A percentile compares a stretch with the other conserved stretches of the same genome.
Conservation (phyloP, 2,113 vertebrate genomes). For the Gnathonemus echidnorhynchus region DNA sequence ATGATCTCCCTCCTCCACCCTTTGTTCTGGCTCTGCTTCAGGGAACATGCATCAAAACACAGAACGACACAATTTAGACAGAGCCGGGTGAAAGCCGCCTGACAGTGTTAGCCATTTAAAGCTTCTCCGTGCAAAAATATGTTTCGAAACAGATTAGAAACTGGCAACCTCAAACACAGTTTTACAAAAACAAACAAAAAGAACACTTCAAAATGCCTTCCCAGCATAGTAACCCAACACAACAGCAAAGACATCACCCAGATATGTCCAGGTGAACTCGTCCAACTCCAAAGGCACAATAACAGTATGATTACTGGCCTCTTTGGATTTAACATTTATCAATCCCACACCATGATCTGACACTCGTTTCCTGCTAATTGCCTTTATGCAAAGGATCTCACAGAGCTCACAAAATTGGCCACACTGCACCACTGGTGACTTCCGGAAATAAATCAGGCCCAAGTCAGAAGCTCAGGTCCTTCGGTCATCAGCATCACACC, state of each 20-base stretch:
- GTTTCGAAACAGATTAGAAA: neutral
- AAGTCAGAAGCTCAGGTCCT: neutral
- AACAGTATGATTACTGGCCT: neutral
- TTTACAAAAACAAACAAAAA: neutral
- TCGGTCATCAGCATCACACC: neutral
- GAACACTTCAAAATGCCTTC: neutral
- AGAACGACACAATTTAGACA: neutral
- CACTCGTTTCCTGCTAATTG: neutral
- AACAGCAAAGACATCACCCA: neutral
- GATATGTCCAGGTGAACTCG: neutral
- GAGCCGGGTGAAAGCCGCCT: neutral
- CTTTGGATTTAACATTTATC: neutral
- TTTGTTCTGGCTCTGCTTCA: neutral
- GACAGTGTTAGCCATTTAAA: neutral
- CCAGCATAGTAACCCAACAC: neutral
- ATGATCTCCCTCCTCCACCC: neutral
- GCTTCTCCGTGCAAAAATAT: slow-evolving; percentile 19
- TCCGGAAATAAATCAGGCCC: neutral
- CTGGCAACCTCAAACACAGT: neutral
- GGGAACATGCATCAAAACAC: slow-evolving; percentile 5
- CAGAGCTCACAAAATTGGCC: neutral
- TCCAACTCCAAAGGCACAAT: neutral
- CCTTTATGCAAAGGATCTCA: neutral
- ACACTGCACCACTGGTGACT: neutral
- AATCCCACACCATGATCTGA: neutral